A percentile compares a stretch with the other conserved stretches of the same genome.
Evolutionary conservation across 2,888 invertebrate genomes (phyloP).

Genomic region (Imbricaverruca yamaguchii): DNA sequence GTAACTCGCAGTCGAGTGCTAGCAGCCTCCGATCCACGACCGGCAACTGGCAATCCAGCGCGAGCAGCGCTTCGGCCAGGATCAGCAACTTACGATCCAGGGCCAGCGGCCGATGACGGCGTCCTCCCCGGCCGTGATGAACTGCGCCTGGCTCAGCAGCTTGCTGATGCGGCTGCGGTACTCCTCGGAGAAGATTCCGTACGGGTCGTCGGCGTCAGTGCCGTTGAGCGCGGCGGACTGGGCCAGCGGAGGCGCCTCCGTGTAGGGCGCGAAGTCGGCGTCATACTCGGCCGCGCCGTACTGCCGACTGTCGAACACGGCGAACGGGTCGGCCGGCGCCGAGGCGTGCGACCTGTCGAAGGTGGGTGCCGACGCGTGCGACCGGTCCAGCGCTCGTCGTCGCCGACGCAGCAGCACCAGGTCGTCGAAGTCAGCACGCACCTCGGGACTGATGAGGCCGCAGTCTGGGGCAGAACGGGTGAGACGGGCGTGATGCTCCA

Average conservation of each 20-base stretch:
- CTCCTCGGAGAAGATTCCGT: not conserved
- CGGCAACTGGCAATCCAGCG: no score
- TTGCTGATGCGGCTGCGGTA: not conserved
- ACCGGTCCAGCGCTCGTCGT: not conserved
- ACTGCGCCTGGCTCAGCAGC: not conserved
- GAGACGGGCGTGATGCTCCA: no score
- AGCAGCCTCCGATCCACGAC: no score
- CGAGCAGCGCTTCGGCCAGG: no score
- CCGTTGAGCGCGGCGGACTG: not conserved
- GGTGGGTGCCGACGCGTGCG: not conserved
- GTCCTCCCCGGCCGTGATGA: not conserved
- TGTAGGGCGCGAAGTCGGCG: not conserved
- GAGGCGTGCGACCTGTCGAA: not conserved
- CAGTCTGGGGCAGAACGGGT: not conserved
- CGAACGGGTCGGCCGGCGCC: not conserved
- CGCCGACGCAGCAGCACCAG: slow-evolving; percentile 3
- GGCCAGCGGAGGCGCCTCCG: not conserved
- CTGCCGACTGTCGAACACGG: not conserved
- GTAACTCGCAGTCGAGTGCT: no score
- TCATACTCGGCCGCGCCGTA: not conserved
- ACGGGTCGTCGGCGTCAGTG: not conserved
- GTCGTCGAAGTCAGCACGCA: not conserved
- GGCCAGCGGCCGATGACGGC: slow-evolving; percentile 1
- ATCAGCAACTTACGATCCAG: not conserved
- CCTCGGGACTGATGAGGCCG: not conserved